Evolutionary conservation across 2,888 invertebrate genomes (phyloP).

Genomic region (Apamea epomidion): DNA sequence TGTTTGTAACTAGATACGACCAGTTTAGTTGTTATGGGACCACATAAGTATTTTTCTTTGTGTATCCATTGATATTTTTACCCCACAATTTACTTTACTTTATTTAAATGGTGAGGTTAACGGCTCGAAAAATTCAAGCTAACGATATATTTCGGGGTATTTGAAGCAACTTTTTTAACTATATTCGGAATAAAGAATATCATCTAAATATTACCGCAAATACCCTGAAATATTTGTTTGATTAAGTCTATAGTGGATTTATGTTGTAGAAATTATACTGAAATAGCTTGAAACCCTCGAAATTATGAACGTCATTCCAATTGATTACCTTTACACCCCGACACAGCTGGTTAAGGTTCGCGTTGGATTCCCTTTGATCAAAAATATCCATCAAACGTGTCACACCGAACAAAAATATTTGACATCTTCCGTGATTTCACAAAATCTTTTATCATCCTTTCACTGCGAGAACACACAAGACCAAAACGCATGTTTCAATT

Average conservation of each 20-base stretch:
- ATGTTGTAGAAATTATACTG: neutral
- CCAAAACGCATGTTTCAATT: neutral
- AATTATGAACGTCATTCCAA: conserved; percentile 36
- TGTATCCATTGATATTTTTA: neutral
- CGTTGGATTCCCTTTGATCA: conserved; percentile 18
- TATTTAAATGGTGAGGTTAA: neutral
- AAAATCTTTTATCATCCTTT: neutral
- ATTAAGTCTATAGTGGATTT: neutral
- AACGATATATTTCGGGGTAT: neutral
- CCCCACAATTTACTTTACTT: neutral
- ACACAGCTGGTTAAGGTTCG: neutral
- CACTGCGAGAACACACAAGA: neutral
- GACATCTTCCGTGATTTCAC: neutral
- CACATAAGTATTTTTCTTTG: neutral
- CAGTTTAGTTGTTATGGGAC: neutral
- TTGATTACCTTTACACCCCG: conserved; percentile 26
- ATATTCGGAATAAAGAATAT: neutral
- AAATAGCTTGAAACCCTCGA: conserved; percentile 8
- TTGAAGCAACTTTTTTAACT: neutral
- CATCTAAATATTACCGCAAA: neutral
- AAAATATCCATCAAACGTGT: conserved; percentile 15
- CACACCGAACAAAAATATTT: conserved; percentile 22
- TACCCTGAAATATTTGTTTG: neutral
- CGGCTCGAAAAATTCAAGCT: neutral
- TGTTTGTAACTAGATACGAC: neutral